Base-by-base conservation (phyloP, 2,113 vertebrate genomes). In the Eptesicus fuscus region DNA sequence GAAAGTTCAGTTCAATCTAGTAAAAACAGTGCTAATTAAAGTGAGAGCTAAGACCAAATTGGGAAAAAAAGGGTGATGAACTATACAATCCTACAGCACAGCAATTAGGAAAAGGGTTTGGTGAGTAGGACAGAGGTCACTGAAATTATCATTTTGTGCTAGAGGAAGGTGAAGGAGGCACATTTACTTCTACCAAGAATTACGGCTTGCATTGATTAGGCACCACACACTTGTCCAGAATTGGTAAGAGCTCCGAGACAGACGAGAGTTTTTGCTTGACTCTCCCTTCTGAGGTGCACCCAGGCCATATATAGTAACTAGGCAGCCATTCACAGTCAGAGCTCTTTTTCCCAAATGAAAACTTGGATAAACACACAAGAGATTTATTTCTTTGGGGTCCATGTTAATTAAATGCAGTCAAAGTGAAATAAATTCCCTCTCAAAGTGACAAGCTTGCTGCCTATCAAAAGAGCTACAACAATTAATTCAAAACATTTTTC, bases 381-480 rank as follows among this genome's bases (percentile, higher is more conserved):
- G 59, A 90, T 95, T 94, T 94, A 87, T 85, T 95, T 96, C 80
- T 97, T 95, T 90, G 16, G 47, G 35, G 56, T 65, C 71, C 30
- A 14, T 90, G 84, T 93, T 90, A 96, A 97, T 95, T 93, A 95
- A 96, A 78, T 37, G 28, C 32, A 82, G 56, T 95, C 37, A 71
- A 95, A 82, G 42, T 78, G 6, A 95, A 97, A 95, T 92, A 71
- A 85, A 28, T 92, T 91, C 35, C 30, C 42, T 88, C 35, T 92
- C 47, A 78, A 85, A 93, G 82, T 79, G 88, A 63, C 6, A 65
- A 18, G 35, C 80, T 42, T 80, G 28, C 28, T 73, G 69, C 18
- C 44, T 80, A 37, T 83, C 44, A 93, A 53, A 53, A 74, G n/a
- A 84, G 32, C 12, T 90, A 23, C 17, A 90, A 73, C 12, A 70